phyloP scores from a whole-genome alignment of 2,797 vertebrate species.

The Galaxias olidus region DNA sequence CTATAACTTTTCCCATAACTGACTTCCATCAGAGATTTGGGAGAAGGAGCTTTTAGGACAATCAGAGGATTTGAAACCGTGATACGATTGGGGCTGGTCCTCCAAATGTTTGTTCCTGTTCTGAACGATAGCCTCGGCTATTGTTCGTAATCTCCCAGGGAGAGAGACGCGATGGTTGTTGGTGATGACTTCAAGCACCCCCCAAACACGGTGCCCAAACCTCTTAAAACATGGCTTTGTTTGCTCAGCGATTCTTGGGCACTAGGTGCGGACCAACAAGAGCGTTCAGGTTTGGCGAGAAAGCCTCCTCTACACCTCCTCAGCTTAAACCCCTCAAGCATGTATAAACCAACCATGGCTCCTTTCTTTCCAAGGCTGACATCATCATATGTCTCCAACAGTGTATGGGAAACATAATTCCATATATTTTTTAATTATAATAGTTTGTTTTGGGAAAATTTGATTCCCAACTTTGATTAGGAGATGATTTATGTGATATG shows the following conservation, averaged over 20 bases:
- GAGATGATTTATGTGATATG: no score
- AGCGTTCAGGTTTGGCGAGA: not conserved
- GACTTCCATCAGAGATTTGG: constrained; percentile 26
- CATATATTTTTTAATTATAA: no score
- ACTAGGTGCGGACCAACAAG: not conserved
- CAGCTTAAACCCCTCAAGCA: not conserved
- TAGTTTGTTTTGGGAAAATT: no score
- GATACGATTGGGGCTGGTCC: constrained; percentile 5
- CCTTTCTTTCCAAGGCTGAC: no score
- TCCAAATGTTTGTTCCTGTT: constrained; percentile 10
- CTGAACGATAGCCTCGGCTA: not conserved
- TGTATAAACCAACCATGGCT: not conserved
- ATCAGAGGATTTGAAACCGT: constrained; percentile 20
- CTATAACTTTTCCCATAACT: constrained; percentile 38
- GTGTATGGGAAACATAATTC: no score
- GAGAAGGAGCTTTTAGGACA: constrained; percentile 7
- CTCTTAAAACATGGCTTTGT: constrained; percentile 4
- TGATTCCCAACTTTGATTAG: no score
- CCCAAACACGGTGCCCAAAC: not conserved
- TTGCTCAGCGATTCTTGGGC: not conserved
- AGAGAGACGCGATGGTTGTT: not conserved
- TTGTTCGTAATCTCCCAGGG: constrained; percentile 15
- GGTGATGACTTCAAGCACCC: constrained; percentile 1
- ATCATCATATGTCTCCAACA: no score
- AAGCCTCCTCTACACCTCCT: not conserved